phyloP scores from a whole-genome alignment of 2,797 vertebrate species.

The Falco berigora region DNA sequence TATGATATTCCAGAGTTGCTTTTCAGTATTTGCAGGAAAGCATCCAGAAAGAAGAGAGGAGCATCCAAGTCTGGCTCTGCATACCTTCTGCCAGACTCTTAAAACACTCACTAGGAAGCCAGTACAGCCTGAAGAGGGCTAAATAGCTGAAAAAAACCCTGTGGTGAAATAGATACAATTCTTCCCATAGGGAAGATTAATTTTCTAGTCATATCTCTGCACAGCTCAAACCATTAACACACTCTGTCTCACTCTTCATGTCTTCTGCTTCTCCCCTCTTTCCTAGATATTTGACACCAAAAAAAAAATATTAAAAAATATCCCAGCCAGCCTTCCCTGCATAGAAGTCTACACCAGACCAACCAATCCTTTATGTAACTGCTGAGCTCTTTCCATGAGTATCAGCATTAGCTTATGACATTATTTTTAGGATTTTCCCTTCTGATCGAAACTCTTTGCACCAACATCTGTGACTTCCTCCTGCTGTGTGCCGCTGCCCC shows the following conservation, averaged over 20 bases:
- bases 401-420: not conserved
- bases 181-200: not conserved
- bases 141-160: not conserved
- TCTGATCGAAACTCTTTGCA: not conserved
- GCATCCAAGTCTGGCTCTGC: not conserved
- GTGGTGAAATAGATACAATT: not conserved
- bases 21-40: not conserved
- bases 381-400: not conserved
- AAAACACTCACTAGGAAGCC: not conserved
- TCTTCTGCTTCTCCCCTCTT: not conserved
- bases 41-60: not conserved
- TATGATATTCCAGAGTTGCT: not conserved
- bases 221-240: not conserved
- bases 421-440: not conserved
- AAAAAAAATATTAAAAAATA: not conserved
- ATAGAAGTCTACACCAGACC: not conserved
- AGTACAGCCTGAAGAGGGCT: not conserved
- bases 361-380: not conserved
- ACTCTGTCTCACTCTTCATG: not conserved
- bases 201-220: not conserved
- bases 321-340: not conserved
- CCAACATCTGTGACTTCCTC: rapidly evolving
- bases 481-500: not conserved
- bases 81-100: not conserved
- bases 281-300: not conserved